Evolutionary conservation across 2,113 vertebrate genomes (phyloP), one percentile per base, ranked within the genome.

Genomic region (Mesoclemmys tuberculata): DNA sequence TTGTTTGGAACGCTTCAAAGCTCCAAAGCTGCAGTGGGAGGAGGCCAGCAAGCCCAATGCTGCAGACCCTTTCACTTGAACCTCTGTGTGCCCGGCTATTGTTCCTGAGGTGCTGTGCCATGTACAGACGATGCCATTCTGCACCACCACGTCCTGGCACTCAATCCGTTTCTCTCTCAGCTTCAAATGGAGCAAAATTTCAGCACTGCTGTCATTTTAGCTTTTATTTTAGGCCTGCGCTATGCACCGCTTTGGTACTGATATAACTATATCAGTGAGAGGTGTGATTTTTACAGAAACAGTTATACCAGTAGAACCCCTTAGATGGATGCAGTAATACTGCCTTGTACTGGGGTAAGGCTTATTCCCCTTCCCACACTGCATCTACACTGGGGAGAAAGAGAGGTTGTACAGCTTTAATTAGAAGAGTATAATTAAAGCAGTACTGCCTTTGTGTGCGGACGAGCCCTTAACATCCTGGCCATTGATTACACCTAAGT

Each of bases 391-490:
- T 26, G 48, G 86, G 68, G 77, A 22, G 19, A 4, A 5, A 38
- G 4, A 31, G 8, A 80, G 84, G 90, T 96, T 95, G 56, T 80
- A 90, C 78, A 82, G 89, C 79, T 92, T 96, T 88, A 82, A 48
- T 87, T 91, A 96, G 90, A 92, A 80, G 90, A 71, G 95, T 97
- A 88, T 52, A 85, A 93, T 55, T 90, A 89, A 31, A 90, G 94
- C 88, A 90, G 92, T 96, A 84, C 94, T 93, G 71, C 96, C 21
- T 71, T 93, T 96, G 88, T 86, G 94, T 85, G 71, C 68, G 91
- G 94, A 95, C 92, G 93, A 96, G 95, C 94, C 92, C 75, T 88
- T 96, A 93, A 96, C 96, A 96, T 61, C 54, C 90, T 91, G 95
- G 93, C 54, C 88, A 92, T 93, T 49, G 90, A 93, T 95, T 94